phyloP scores from a whole-genome alignment of 2,797 vertebrate genomes.

The Hydrophis major region DNA sequence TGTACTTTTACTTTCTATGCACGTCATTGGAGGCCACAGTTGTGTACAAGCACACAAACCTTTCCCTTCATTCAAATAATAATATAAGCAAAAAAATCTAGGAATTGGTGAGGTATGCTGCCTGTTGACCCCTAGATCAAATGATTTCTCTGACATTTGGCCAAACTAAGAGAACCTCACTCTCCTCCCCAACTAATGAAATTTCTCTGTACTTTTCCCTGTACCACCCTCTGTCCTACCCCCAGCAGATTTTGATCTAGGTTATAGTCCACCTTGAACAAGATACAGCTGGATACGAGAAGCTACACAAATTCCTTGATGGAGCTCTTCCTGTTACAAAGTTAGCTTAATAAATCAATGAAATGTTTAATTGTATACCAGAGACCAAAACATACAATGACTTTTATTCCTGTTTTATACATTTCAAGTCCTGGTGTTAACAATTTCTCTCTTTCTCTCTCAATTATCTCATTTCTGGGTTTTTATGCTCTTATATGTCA shows the following conservation, averaged over 20 bases:
- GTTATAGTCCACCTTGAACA: not conserved
- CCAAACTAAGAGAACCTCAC: not conserved
- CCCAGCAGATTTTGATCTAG: not conserved
- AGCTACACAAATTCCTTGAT: conserved; percentile 35
- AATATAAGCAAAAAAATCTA: not conserved
- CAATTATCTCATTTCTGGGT: not conserved
- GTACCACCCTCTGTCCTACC: not conserved
- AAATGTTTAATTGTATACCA: not conserved
- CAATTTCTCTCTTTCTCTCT: not conserved
- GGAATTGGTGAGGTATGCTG: not conserved
- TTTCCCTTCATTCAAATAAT: not conserved
- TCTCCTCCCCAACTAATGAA: not conserved
- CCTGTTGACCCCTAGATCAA: not conserved
- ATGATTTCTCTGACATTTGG: not conserved
- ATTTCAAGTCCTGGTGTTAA: not conserved
- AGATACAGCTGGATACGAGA: not conserved
- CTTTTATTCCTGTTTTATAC: conserved; percentile 14
- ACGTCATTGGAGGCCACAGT: not conserved
- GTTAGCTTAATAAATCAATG: not conserved
- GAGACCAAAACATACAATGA: conserved; percentile 6
- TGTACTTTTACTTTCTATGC: not conserved
- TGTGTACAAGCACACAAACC: not conserved
- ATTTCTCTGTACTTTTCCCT: not conserved
- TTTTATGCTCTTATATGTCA: not conserved
- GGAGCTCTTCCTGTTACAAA: conserved; percentile 10